phyloP scores from a whole-genome alignment of 2,113 vertebrate genomes.

The Rhynchomys soricoides region DNA sequence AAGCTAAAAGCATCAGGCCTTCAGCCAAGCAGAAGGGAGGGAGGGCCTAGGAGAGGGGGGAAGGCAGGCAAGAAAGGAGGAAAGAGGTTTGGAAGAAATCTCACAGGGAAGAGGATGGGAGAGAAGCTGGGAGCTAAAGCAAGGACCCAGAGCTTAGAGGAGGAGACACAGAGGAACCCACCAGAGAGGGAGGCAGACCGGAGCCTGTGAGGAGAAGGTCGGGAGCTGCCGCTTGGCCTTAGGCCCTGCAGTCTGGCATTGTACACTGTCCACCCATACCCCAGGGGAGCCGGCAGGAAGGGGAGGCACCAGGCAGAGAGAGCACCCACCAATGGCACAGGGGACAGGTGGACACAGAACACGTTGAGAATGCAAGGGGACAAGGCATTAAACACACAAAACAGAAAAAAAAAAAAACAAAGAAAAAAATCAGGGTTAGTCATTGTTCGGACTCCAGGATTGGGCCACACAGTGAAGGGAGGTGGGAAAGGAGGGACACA shows the following conservation, averaged over 20 bases:
- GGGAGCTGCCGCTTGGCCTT: constrained; percentile 83
- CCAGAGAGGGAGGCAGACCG: constrained; percentile 92
- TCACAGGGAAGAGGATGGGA: neutral
- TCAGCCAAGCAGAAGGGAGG: constrained; percentile 37
- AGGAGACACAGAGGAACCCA: constrained; percentile 85
- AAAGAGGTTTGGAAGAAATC: neutral
- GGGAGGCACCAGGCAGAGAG: constrained; percentile 59
- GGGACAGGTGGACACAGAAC: constrained; percentile 70
- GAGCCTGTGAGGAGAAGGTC: constrained; percentile 87
- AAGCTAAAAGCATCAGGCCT: constrained; percentile 48
- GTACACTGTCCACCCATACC: constrained; percentile 90
- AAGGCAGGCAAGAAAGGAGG: neutral
- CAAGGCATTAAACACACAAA: constrained; percentile 68
- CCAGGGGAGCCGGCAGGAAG: constrained; percentile 83
- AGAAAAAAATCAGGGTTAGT: constrained; percentile 82
- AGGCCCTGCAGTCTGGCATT: constrained; percentile 92
- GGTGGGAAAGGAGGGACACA: neutral
- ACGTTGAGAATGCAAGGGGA: constrained; percentile 76
- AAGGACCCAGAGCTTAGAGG: neutral
- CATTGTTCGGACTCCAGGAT: neutral
- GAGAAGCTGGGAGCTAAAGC: neutral
- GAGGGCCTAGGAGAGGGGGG: no score
- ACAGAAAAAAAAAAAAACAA: constrained; percentile 73
- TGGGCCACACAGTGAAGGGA: constrained; percentile 1
- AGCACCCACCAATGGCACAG: constrained; percentile 59